Conservation (phyloP, 2,797 vertebrate species). For the Acanthurus leucopareius region DNA sequence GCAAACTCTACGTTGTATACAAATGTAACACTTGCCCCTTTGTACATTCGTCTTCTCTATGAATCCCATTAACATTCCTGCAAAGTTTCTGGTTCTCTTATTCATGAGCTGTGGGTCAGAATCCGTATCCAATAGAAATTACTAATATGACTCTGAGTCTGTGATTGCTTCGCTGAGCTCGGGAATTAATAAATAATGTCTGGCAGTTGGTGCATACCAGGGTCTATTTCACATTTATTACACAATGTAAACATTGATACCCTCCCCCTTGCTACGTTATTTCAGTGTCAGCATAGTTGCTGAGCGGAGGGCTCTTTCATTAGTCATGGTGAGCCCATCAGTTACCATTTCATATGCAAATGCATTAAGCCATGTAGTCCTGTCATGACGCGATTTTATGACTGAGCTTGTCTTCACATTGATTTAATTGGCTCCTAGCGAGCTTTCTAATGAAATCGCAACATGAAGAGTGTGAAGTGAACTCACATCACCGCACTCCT, state of each 20-base stretch:
- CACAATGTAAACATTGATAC: conserved; percentile 55
- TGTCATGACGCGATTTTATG: conserved; percentile 46
- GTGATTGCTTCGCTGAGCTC: conserved; percentile 48
- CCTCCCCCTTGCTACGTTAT: conserved; percentile 15
- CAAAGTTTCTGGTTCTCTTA: conserved; percentile 52
- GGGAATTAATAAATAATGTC: conserved; percentile 70
- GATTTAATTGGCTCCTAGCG: conserved; percentile 60
- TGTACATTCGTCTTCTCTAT: conserved; percentile 33
- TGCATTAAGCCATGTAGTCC: conserved; percentile 19
- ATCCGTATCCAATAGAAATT: conserved; percentile 57
- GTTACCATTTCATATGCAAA: conserved; percentile 42
- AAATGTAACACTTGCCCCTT: conserved; percentile 49
- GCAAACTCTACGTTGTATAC: conserved; percentile 40
- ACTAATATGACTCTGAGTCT: conserved; percentile 52
- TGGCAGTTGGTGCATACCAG: conserved; percentile 27
- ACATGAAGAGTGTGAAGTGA: conserved; percentile 30
- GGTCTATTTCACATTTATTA: conserved; percentile 58
- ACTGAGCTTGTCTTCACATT: conserved; percentile 44
- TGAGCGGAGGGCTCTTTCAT: conserved; percentile 43
- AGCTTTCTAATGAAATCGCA: conserved; percentile 51
- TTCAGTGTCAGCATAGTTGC: conserved; percentile 36
- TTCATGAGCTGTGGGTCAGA: conserved; percentile 68
- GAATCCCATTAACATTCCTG: conserved; percentile 64
- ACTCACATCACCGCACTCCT: conserved; percentile 34
- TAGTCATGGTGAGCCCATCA: conserved; percentile 60